A percentile compares a stretch with the other conserved stretches of the same genome.
Evolutionary conservation across 2,888 invertebrate genomes (phyloP).

Genomic region (Eupithecia inturbata): DNA sequence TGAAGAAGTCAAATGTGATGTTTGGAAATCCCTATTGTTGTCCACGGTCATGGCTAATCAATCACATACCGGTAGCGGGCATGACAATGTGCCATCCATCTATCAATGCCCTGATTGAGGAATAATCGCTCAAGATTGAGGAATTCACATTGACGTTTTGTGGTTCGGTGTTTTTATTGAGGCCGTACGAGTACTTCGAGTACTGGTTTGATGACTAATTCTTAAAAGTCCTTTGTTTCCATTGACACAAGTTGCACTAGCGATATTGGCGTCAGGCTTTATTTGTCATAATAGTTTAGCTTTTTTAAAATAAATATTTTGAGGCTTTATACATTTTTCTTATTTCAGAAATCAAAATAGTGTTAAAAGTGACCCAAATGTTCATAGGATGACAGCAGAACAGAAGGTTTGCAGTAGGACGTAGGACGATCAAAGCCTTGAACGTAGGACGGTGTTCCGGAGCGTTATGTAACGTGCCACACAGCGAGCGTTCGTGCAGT

Average conservation of each 20-base stretch:
- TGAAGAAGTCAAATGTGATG: background rate
- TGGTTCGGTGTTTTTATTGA: background rate
- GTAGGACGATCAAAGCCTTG: too few species aligned
- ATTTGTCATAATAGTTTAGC: background rate
- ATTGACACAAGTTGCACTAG: background rate
- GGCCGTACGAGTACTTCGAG: background rate
- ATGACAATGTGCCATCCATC: background rate
- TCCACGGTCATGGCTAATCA: background rate
- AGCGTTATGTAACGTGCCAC: too few species aligned
- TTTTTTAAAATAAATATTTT: background rate
- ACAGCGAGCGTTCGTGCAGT: too few species aligned
- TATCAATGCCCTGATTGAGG: conserved; percentile 6
- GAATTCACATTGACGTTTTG: conserved; percentile 20
- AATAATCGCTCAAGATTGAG: background rate
- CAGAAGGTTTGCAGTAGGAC: background rate
- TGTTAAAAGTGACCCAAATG: background rate
- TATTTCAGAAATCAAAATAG: background rate
- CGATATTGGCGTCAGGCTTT: background rate
- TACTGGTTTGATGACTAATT: conserved; percentile 3
- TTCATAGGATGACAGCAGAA: background rate
- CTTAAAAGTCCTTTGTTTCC: conserved; percentile 17
- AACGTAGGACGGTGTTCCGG: too few species aligned
- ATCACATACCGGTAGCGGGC: background rate
- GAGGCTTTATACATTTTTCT: background rate
- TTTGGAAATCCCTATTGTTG: background rate